phyloP scores from a whole-genome alignment of 2,113 vertebrate species.

The Xiphorhynchus elegans region DNA sequence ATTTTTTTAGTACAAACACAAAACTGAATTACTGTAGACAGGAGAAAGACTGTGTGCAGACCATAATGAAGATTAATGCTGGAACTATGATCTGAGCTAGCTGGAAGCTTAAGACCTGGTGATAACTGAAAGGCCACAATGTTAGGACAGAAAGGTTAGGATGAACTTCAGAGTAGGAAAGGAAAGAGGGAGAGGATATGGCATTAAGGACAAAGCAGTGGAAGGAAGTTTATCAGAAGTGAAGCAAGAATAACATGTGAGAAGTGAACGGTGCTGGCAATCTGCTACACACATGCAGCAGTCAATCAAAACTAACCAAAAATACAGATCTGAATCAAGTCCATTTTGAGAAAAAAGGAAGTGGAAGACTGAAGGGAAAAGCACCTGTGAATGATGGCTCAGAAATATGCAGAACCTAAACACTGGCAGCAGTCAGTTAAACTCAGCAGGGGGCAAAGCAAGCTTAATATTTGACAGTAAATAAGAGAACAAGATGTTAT shows the following conservation, averaged over 20 bases:
- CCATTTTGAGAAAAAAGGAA: not conserved
- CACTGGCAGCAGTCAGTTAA: not conserved
- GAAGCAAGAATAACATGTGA: fast-evolving
- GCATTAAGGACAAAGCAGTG: not conserved
- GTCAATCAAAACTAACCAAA: not conserved
- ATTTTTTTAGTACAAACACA: not conserved
- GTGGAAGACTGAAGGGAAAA: not conserved
- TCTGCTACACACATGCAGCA: not conserved
- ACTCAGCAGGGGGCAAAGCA: not conserved
- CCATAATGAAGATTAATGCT: not conserved
- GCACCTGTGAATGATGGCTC: not conserved
- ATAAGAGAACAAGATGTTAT: not conserved
- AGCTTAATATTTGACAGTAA: not conserved
- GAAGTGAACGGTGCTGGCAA: not conserved
- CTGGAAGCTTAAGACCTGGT: not conserved
- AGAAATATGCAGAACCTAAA: not conserved
- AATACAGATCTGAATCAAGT: not conserved
- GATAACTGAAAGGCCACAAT: not conserved
- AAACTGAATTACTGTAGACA: not conserved
- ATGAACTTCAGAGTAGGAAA: not conserved
- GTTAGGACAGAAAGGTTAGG: not conserved
- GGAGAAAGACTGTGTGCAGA: not conserved
- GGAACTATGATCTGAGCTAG: not conserved
- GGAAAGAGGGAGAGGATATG: not conserved
- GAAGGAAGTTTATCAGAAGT: not conserved